phyloP scores from a whole-genome alignment of 2,113 vertebrate species.

The Tachycineta bicolor region DNA sequence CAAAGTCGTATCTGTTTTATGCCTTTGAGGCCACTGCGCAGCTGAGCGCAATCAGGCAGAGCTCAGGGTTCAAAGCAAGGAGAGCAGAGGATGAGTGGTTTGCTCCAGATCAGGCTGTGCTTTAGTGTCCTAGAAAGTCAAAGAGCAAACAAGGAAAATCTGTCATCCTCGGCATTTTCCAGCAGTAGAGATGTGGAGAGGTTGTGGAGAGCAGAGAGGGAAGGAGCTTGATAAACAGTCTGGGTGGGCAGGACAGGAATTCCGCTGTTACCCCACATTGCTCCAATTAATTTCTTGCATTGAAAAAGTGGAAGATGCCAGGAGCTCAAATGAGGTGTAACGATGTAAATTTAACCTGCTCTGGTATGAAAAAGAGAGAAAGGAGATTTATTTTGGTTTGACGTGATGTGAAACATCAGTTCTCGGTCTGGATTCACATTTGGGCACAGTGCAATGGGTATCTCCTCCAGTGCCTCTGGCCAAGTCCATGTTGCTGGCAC shows the following conservation, averaged over 20 bases:
- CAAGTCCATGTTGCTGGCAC: fast-evolving
- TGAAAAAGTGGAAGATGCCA: background rate
- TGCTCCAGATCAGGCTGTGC: background rate
- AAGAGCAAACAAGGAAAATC: background rate
- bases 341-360: background rate
- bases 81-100: background rate
- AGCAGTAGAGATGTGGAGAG: background rate
- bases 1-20: background rate
- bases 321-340: background rate
- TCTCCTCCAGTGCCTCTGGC: background rate
- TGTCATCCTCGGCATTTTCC: background rate
- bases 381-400: background rate
- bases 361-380: background rate
- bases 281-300: background rate
- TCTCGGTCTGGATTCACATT: background rate
- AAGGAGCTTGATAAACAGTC: background rate
- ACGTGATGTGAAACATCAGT: background rate
- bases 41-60: constrained; percentile 19
- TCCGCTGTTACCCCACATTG: background rate
- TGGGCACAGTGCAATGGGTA: fast-evolving
- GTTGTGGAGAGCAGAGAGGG: background rate
- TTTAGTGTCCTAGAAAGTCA: constrained; percentile 28
- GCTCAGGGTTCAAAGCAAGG: constrained; percentile 23
- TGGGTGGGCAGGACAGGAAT: background rate
- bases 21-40: constrained; percentile 23